Conservation (phyloP, 2,797 vertebrate species). For the Poecilia picta region DNA sequence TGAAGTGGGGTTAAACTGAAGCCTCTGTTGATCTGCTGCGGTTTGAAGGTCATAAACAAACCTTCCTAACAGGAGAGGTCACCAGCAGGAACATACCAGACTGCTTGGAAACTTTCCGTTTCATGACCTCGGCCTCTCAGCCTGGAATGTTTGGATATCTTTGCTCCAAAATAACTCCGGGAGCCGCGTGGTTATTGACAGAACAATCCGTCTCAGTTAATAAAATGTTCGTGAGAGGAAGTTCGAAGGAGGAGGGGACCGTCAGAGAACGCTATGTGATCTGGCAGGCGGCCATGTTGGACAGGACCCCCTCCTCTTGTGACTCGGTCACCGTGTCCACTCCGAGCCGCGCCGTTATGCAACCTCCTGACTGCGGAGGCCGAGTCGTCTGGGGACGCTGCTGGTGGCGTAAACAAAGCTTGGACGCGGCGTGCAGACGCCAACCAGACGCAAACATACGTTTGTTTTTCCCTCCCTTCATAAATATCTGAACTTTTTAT, state of each 20-base stretch:
- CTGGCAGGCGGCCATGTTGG: conserved; percentile 61
- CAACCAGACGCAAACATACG: conserved; percentile 6
- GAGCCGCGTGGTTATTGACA: conserved; percentile 15
- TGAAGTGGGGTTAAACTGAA: background rate
- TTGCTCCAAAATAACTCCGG: conserved; percentile 16
- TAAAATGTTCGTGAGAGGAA: conserved; percentile 4
- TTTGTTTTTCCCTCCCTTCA: conserved; percentile 12
- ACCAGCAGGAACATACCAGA: conserved; percentile 65
- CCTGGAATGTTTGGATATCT: conserved; percentile 38
- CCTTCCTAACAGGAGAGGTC: conserved; percentile 35
- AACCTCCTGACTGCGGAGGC: conserved; percentile 37
- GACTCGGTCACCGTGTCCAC: conserved; percentile 25
- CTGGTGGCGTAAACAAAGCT: conserved; percentile 37
- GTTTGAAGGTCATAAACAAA: conserved; percentile 33
- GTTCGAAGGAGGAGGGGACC: background rate
- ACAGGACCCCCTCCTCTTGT: conserved; percentile 38
- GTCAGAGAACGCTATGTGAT: conserved; percentile 63
- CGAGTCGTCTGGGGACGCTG: conserved; percentile 14
- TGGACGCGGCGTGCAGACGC: conserved; percentile 23
- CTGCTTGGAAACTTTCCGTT: conserved; percentile 75
- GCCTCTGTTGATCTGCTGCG: conserved; percentile 7
- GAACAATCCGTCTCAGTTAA: conserved; percentile 24
- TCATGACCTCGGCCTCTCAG: conserved; percentile 60
- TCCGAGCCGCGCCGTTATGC: conserved; percentile 45
- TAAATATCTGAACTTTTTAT: conserved; percentile 7